Base-by-base conservation (phyloP, 2,888 invertebrate species). In the Nephrocerus scutellatus region DNA sequence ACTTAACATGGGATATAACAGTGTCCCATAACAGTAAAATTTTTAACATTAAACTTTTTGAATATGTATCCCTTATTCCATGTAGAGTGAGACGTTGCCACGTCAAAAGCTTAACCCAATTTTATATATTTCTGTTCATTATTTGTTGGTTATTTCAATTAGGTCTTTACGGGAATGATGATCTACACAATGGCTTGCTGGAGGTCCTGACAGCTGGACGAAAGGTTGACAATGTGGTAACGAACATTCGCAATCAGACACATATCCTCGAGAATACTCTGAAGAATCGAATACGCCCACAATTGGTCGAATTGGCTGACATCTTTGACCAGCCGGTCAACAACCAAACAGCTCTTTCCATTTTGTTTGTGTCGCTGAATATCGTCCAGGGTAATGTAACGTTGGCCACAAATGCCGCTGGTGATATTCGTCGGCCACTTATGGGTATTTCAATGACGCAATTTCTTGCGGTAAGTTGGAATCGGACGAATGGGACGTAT, bases 131-230 rank as follows among this genome's bases (percentile, higher is more conserved):
- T n/a, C n/a, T n/a, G n/a, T n/a, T n/a, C n/a, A n/a, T n/a, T n/a
- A n/a, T n/a, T n/a, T n/a, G n/a, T n/a, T n/a, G n/a, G n/a, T n/a
- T n/a, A n/a, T n/a, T n/a, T n/a, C n/a, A n/a, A n/a, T 10, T 24
- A 63, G 63, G 85, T 20, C 78, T 95, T 26, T 95, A 91, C 70
- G 93, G 93, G 24, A 95, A 93, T 71, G 91, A 93, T 66, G 90
- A 91, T 66, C 78, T 91, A 29, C 91, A 93, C 74, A 89, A 89
- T 67, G 91, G 90, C 7, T 74, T 92, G 62, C 75, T 85, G 54
- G 82, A 85, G 64, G 80, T 88, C 56, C 75, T 85, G 47, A 77
- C 80, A 44, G 83, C 91, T 10, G 83, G 88, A 6, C 77, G 81
- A 57, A 82, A 84, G 64, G 83, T 91, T 48, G 86, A 90, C 46